phyloP scores from a whole-genome alignment of 2,113 vertebrate genomes.

The Aegotheles bennettii region DNA sequence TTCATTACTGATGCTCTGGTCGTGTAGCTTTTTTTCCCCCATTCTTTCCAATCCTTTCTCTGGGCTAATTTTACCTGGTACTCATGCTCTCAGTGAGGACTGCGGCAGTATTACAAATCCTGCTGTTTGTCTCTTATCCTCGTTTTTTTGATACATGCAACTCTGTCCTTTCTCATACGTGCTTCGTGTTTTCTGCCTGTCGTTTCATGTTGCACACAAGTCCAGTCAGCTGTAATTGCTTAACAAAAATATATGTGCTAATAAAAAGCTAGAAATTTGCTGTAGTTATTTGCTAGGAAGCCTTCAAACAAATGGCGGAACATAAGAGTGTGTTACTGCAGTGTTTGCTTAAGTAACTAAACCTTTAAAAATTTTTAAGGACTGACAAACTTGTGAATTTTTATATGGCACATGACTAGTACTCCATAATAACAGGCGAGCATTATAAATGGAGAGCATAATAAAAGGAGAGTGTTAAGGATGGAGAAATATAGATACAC shows the following conservation, averaged over 20 bases:
- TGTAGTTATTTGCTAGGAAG: not conserved
- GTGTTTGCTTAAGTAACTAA: not conserved
- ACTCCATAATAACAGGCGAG: not conserved
- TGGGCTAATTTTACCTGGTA: not conserved
- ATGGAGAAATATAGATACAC: not conserved
- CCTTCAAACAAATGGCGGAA: not conserved
- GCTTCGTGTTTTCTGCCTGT: constrained; percentile 28
- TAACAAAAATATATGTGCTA: not conserved
- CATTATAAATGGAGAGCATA: too few species aligned
- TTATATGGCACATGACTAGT: not conserved
- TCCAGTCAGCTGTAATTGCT: constrained; percentile 14
- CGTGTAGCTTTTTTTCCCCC: too few species aligned
- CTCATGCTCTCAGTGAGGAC: not conserved
- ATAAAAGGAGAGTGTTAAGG: not conserved
- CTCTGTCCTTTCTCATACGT: not conserved
- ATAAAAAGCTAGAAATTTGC: not conserved
- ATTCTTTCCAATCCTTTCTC: fast-evolving
- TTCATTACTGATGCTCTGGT: not conserved
- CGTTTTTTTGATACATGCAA: not conserved
- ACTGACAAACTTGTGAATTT: not conserved
- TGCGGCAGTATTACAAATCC: not conserved
- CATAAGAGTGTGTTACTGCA: not conserved
- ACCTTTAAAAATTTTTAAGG: not conserved
- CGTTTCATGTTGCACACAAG: not conserved
- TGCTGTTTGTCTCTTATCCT: not conserved